phyloP scores from a whole-genome alignment of 2,797 vertebrate genomes.

The Brachyalestes nurse region DNA sequence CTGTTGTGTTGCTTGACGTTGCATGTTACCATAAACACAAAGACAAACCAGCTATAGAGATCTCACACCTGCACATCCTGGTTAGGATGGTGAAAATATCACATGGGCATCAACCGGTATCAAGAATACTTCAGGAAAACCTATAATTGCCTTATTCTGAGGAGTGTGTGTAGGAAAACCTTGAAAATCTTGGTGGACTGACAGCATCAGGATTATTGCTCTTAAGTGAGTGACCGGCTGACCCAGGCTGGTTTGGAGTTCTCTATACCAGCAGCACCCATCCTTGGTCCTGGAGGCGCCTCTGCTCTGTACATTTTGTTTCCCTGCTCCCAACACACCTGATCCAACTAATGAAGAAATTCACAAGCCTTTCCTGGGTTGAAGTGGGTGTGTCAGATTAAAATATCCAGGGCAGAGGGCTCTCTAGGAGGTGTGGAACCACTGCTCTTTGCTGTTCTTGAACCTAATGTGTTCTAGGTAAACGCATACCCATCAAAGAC shows the following conservation, averaged over 20 bases:
- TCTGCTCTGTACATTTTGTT: too few species aligned
- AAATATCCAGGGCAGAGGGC: too few species aligned
- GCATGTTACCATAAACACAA: slow-evolving; percentile 40
- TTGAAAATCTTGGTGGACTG: slow-evolving; percentile 31
- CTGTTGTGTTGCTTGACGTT: slow-evolving; percentile 33
- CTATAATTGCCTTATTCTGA: slow-evolving; percentile 31
- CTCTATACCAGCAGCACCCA: not conserved
- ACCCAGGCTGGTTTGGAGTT: slow-evolving; percentile 15
- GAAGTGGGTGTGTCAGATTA: not conserved
- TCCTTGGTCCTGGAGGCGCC: too few species aligned
- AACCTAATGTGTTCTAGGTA: slow-evolving; percentile 30
- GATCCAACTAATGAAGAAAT: too few species aligned
- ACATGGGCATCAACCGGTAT: slow-evolving; percentile 26
- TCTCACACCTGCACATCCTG: slow-evolving; percentile 1
- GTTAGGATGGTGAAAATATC: slow-evolving; percentile 1
- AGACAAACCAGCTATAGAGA: slow-evolving; percentile 11
- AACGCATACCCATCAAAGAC: slow-evolving; percentile 38
- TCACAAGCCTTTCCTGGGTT: not conserved
- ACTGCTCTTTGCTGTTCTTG: slow-evolving; percentile 15
- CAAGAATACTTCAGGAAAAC: slow-evolving; percentile 23
- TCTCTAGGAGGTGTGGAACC: too few species aligned
- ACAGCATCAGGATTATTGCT: slow-evolving; percentile 56
- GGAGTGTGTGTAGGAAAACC: slow-evolving; percentile 17
- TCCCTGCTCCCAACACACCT: too few species aligned
- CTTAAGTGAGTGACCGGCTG: slow-evolving; percentile 18